Base-by-base conservation (phyloP, 2,888 invertebrate genomes). In the Eupithecia abbreviata region DNA sequence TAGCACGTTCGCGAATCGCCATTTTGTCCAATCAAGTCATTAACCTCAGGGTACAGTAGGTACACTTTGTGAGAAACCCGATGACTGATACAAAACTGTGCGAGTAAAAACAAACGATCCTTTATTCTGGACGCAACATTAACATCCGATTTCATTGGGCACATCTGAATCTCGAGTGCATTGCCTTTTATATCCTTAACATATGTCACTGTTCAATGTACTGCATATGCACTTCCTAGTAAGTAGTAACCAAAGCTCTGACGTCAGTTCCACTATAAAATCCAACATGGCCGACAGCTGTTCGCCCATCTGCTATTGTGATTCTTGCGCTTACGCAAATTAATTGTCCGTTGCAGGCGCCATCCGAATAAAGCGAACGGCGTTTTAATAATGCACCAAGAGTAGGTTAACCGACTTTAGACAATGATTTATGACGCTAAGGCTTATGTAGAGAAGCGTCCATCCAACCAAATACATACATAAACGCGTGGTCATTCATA, bases 21-120 rank as follows among this genome's bases (percentile, higher is more conserved):
- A 91, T 92, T 91, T 90, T 92, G 88, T 86, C 86, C 91, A 92
- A 93, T 93, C 92, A 92, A 90, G 90, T 93, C 89, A 91, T 94
- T 94, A 93, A 93, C 93, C 93, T 90, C 82, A 83, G 85, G 83
- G 82, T 84, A 82, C 85, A 47, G 69, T 73, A 81, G 76, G 78
- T 77, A 77, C 72, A 75, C 73, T 76, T 78, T 77, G 76, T 55
- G 75, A 69, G 58, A 73, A 45, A 72, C 72, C 47, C 45, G 77
- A 55, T 55, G 70, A 77, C 73, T 74, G 79, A 71, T 68, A 76
- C 67, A 75, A 79, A 82, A 78, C 75, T 77, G 72, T 71, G 76
- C 58, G 70, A 75, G 75, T 71, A 30, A 73, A 75, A 81, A 82
- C 82, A 81, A 78, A 75, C 69, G 62, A 70, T 73, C 73, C 77